phyloP scores from a whole-genome alignment of 2,888 invertebrate species.

The Scaptomyza polygonia region DNA sequence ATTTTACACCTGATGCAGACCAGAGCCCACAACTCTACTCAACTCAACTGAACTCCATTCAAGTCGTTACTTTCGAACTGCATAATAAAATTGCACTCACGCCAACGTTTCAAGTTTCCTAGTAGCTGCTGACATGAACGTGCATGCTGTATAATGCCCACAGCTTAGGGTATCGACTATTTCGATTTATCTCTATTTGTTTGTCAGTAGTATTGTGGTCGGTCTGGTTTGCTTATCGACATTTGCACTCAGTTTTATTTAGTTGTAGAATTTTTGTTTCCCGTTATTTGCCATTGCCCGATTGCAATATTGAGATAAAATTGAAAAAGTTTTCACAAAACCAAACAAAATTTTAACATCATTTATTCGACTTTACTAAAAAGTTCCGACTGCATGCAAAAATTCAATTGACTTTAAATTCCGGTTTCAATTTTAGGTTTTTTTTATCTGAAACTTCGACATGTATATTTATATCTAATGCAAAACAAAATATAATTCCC shows the following conservation, averaged over 20 bases:
- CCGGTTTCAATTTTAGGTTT: slow-evolving; percentile 7
- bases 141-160: slow-evolving; percentile 22
- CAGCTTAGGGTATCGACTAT: not conserved
- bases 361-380: no score
- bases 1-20: slow-evolving; percentile 68
- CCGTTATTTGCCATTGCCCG: not conserved
- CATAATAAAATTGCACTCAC: slow-evolving; percentile 58
- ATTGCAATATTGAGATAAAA: not conserved
- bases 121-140: slow-evolving; percentile 35
- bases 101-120: slow-evolving; percentile 34
- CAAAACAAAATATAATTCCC: slow-evolving; percentile 21
- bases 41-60: slow-evolving; percentile 32
- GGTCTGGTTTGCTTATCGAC: not conserved
- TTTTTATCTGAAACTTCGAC: slow-evolving; percentile 4
- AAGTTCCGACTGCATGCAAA: no score
- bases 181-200: not conserved
- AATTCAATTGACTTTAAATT: not conserved
- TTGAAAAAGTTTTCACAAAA: no score
- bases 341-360: no score
- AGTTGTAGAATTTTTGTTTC: not conserved
- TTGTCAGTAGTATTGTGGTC: not conserved
- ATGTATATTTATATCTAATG: slow-evolving; percentile 12
- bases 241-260: slow-evolving; percentile 1
- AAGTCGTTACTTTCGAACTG: slow-evolving; percentile 31
- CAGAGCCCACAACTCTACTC: slow-evolving; percentile 35